Base-by-base conservation (phyloP, 2,113 vertebrate genomes). In the Callocephalon fimbriatum region DNA sequence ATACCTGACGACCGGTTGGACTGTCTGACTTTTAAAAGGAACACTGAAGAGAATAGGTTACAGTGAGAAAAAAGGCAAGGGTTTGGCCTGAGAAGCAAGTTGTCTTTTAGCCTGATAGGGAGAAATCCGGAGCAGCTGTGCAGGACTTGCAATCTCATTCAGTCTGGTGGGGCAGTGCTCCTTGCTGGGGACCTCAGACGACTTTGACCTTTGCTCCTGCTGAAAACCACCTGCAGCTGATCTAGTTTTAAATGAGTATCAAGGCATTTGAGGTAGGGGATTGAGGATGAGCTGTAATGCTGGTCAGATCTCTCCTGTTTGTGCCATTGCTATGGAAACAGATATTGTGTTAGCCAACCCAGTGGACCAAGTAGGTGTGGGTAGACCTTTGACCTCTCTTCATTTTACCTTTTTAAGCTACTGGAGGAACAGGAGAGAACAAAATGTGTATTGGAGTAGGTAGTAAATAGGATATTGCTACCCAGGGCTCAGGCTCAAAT, bases 271-370 rank as follows among this genome's bases (percentile, higher is more conserved):
- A 8, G 9, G 3, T 25, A 51, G 47, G 8, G 40, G 23, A 56
- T 32, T 0, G 7, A 82, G 38, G 21, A 70, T 58, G 40, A 93
- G 63, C 18, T 82, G 47, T 21, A 51, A 51, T 17, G 51, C 21
- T 67, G 32, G 29, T 38, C 27, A 58, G n/a, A 38, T 83, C 71
- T 48, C 35, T 74, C 12, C 37, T 58, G n/a, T 58, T 86, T 86
- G 66, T 82, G 66, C 16, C 15, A 48, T 96, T 93, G 72, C 86
- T 95, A 67, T 89, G 83, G 88, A 88, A 96, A 97, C 74, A 83
- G 38, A 7, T 16, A 32, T 10, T 75, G n/a, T 7, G 2, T 37
- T 94, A 75, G 15, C 44, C 84, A 71, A 67, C 20, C 21, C 22
- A n/a, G 9, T 38, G 40, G 45, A 76, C 48, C 19, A 53, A 62